Conservation (phyloP, 92 coral and sea anemone species). For the Palythoa caribaeorum region DNA sequence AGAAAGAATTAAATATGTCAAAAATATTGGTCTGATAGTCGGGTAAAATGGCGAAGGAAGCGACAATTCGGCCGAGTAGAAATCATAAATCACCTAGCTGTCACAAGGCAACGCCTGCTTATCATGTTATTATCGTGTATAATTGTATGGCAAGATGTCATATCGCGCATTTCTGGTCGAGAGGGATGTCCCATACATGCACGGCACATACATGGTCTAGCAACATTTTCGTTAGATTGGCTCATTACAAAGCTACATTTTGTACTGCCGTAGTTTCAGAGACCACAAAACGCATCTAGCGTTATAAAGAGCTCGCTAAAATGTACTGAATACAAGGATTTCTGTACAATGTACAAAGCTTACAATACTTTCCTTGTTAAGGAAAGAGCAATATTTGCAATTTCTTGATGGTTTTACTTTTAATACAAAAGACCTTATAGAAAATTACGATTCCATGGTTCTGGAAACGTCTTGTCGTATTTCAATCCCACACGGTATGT, state of each 20-base stretch:
- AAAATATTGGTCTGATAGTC: conserved; percentile 32
- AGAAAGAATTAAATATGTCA: conserved; percentile 47
- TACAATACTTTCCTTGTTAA: not conserved
- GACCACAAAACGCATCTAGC: not conserved
- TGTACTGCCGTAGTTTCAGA: not conserved
- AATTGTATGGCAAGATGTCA: conserved; percentile 21
- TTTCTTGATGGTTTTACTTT: not conserved
- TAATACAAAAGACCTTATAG: too few species aligned
- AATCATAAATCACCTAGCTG: conserved; percentile 54
- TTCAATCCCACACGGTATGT: not conserved
- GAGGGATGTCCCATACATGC: not conserved
- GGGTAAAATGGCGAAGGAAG: conserved; percentile 50
- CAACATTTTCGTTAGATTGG: not conserved
- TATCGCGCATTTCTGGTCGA: conserved; percentile 20
- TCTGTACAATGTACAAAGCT: conserved; percentile 10
- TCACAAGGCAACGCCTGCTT: conserved; percentile 48
- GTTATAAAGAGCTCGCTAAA: too few species aligned
- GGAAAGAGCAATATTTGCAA: not conserved
- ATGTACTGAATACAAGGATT: not conserved
- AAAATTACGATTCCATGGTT: not conserved
- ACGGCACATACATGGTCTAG: not conserved
- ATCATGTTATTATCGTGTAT: conserved; percentile 37
- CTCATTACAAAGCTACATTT: not conserved
- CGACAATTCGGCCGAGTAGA: conserved; percentile 39
- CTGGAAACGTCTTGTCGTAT: too few species aligned